phyloP scores from a whole-genome alignment of 2,797 vertebrate genomes.

The Artibeus jamaicensis region DNA sequence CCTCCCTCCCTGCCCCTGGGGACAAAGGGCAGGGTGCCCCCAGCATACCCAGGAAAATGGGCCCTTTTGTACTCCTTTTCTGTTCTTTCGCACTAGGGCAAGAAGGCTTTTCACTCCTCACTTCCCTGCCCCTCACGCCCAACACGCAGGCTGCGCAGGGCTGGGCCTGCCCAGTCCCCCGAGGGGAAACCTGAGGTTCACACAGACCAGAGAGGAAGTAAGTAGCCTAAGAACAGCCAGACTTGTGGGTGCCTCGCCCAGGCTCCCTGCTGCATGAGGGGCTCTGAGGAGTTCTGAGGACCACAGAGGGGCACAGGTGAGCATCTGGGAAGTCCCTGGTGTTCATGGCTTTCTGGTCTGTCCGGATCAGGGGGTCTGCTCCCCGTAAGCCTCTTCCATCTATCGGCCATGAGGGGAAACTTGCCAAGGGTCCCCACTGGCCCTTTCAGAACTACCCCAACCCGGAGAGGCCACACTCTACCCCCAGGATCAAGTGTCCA shows the following conservation, averaged over 20 bases:
- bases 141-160: neutral
- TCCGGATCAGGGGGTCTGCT: neutral
- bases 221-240: accelerated
- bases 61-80: neutral
- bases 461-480: neutral
- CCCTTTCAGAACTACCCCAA: neutral
- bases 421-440: neutral
- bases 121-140: neutral
- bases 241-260: neutral
- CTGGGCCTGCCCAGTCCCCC: neutral
- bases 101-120: neutral
- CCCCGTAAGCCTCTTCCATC: neutral
- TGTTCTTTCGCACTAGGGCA: neutral
- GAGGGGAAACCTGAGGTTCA: neutral
- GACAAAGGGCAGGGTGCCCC: neutral
- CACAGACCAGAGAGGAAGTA: neutral
- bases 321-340: accelerated
- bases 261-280: neutral
- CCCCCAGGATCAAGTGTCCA: neutral
- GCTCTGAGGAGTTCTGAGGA: neutral
- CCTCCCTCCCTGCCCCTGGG: too few species aligned
- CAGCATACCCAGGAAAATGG: neutral
- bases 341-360: neutral
- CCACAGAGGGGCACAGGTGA: neutral
- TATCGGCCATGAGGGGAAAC: neutral